Conservation (phyloP, 2,113 vertebrate genomes). For the Rhinolophus sinicus region DNA sequence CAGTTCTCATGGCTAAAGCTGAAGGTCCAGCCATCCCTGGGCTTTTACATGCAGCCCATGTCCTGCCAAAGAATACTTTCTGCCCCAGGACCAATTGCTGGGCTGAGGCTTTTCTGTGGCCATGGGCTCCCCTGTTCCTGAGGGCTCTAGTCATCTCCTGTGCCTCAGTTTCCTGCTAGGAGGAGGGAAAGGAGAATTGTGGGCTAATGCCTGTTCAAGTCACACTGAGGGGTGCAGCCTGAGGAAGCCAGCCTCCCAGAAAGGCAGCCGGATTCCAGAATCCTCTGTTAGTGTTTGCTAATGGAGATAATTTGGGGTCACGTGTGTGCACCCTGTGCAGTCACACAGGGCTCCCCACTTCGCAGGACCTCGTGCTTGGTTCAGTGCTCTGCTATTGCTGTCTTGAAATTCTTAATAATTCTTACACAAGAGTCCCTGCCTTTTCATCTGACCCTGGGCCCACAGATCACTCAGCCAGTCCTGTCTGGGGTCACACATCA, state of each 20-base stretch:
- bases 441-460: not conserved
- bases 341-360: not conserved
- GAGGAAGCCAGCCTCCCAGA: not conserved
- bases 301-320: not conserved
- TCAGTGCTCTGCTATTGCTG: not conserved
- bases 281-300: not conserved
- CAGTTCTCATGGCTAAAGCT: not conserved
- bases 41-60: fast-evolving
- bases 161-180: not conserved
- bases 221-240: not conserved
- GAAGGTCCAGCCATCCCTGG: not conserved
- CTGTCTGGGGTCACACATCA: not conserved
- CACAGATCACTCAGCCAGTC: not conserved
- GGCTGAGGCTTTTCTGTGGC: not conserved
- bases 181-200: not conserved
- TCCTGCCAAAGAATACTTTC: not conserved
- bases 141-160: not conserved
- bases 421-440: not conserved
- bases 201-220: not conserved
- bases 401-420: not conserved
- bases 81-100: not conserved
- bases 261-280: not conserved
- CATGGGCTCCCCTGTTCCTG: not conserved
- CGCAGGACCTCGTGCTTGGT: not conserved
- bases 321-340: not conserved